Conservation (phyloP, 2,113 vertebrate species). For the Todiramphus saurophagus region DNA sequence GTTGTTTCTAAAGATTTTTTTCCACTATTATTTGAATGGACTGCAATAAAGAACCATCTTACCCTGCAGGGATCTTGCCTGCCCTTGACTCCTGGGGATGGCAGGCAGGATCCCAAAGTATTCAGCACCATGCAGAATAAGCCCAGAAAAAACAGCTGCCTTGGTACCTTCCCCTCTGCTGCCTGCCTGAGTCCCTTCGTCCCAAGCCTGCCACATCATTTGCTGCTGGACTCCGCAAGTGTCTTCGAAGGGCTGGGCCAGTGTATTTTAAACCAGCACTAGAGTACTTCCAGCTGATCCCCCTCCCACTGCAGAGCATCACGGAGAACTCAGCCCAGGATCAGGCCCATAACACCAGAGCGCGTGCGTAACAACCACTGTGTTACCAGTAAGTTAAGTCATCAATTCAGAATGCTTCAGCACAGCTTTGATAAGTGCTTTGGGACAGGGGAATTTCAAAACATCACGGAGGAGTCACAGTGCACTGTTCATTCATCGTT, state of each 20-base stretch:
- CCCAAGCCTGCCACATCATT: background rate
- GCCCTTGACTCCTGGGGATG: background rate
- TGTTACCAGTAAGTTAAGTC: background rate
- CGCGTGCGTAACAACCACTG: background rate
- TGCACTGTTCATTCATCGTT: fast-evolving
- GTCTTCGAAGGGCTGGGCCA: background rate
- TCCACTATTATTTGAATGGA: background rate
- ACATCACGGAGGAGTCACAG: background rate
- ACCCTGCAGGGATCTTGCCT: background rate
- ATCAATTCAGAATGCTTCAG: background rate
- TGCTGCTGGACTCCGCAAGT: background rate
- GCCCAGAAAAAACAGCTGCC: background rate
- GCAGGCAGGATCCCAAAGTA: background rate
- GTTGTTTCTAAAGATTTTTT: background rate
- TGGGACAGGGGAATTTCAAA: background rate
- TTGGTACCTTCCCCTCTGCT: background rate
- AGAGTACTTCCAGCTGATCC: background rate
- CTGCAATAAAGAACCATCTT: fast-evolving
- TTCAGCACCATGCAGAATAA: background rate
- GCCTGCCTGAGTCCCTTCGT: too few species aligned
- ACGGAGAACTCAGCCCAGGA: fast-evolving
- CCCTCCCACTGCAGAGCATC: background rate
- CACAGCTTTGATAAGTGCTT: background rate
- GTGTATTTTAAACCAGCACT: background rate
- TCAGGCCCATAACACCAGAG: background rate